Percentiles rank a stretch among this genome's conserved stretches.
phyloP scores from a whole-genome alignment of 2,797 vertebrate species.

The Parauchenoglanis punctatus region DNA sequence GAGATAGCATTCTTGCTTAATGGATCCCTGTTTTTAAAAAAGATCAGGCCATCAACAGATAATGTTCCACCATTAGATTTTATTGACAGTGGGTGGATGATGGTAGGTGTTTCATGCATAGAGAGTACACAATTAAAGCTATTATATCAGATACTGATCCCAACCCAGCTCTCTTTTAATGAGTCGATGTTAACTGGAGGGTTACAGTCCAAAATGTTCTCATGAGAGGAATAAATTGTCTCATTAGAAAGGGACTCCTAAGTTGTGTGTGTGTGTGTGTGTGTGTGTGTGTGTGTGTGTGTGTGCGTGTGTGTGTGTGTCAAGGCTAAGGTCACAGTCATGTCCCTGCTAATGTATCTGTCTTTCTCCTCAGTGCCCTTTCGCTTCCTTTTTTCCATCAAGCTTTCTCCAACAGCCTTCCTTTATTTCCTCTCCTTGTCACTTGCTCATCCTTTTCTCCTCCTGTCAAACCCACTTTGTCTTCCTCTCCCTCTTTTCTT shows the following conservation, averaged over 20 bases:
- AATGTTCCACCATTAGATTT: conserved; percentile 55
- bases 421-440: conserved; percentile 53
- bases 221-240: conserved; percentile 32
- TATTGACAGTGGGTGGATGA: conserved; percentile 47
- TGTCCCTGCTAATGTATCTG: conserved; percentile 40
- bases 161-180: conserved; percentile 49
- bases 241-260: conserved; percentile 31
- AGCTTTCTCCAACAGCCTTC: conserved; percentile 45
- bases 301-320: conserved; percentile 7
- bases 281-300: neutral
- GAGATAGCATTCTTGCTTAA: conserved; percentile 53
- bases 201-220: conserved; percentile 25
- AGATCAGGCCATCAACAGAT: conserved; percentile 54
- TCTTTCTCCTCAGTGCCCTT: conserved; percentile 41
- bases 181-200: conserved; percentile 52
- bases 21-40: conserved; percentile 52
- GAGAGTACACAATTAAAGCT: conserved; percentile 51
- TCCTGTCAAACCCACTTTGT: conserved; percentile 52
- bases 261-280: neutral
- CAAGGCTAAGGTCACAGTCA: conserved; percentile 30
- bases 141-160: conserved; percentile 55
- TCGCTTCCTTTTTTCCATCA: conserved; percentile 45
- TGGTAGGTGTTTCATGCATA: conserved; percentile 45
- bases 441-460: conserved; percentile 48
- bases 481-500: conserved; percentile 43